Evolutionary conservation across 2,888 invertebrate genomes (phyloP).

Genomic region (Anthrax anthrax): DNA sequence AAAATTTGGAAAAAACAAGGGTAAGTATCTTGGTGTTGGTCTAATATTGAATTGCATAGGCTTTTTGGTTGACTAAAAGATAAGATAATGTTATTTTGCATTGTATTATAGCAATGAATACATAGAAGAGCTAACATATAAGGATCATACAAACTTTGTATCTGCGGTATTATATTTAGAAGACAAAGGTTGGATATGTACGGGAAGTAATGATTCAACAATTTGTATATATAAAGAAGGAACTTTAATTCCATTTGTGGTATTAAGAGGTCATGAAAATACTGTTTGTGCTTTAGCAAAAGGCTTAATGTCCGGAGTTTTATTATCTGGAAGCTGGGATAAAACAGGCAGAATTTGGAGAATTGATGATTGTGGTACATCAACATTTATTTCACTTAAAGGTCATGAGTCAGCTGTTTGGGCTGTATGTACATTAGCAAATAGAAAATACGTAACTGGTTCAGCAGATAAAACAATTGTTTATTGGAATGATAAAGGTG

Average conservation of each 20-base stretch:
- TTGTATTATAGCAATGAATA: background rate
- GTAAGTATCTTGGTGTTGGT: slow-evolving; percentile 22
- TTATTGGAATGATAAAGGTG: slow-evolving; percentile 62
- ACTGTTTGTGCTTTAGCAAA: slow-evolving; percentile 39
- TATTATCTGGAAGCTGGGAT: slow-evolving; percentile 90
- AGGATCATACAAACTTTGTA: slow-evolving; percentile 76
- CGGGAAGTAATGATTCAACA: slow-evolving; percentile 77
- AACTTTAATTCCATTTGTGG: slow-evolving; percentile 49
- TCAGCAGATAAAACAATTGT: slow-evolving; percentile 86
- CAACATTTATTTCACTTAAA: slow-evolving; percentile 41
- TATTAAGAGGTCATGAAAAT: slow-evolving; percentile 53
- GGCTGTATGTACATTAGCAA: slow-evolving; percentile 47
- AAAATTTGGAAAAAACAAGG: slow-evolving; percentile 72
- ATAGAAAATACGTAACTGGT: slow-evolving; percentile 55
- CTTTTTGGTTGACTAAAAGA: no score
- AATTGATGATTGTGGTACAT: slow-evolving; percentile 39
- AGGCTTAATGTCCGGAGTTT: slow-evolving; percentile 37
- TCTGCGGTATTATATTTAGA: slow-evolving; percentile 65
- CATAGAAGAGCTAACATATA: slow-evolving; percentile 41
- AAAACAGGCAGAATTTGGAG: slow-evolving; percentile 74
- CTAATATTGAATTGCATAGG: background rate
- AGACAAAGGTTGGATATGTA: slow-evolving; percentile 61
- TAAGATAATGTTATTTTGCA: slow-evolving; percentile 1
- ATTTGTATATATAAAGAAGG: slow-evolving; percentile 67
- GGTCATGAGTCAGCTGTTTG: slow-evolving; percentile 80